These are phyloP conservation scores for Aldabrachelys gigantea DNA, from an alignment of 2,113 vertebrate genomes.

Conservation along the genomic window DNA sequence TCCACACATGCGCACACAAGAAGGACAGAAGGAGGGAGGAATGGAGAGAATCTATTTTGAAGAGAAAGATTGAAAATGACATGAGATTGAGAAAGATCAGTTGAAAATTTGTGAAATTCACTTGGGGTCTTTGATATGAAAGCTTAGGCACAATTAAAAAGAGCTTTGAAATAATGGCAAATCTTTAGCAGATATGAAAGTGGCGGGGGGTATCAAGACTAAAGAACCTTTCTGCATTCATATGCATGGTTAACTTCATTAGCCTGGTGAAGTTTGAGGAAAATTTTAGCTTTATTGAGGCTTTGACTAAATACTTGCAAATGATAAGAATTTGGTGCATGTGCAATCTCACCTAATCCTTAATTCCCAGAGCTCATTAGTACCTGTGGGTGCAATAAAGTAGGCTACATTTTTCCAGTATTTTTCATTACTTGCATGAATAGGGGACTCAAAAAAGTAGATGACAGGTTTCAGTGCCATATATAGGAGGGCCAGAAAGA, in stretches of 20 bases:
- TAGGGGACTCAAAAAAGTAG: neutral
- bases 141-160: neutral
- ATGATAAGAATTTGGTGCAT: neutral
- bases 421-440: neutral
- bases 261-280: neutral
- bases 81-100: neutral
- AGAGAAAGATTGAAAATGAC: neutral
- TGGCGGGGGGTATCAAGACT: neutral
- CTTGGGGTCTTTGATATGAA: neutral
- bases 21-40: neutral
- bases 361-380: neutral
- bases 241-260: neutral
- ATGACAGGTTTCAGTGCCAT: neutral
- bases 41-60: rapidly evolving
- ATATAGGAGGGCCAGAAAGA: neutral
- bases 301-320: neutral
- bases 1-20: neutral
- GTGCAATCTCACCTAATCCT: neutral
- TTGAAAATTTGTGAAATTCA: neutral
- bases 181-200: neutral
- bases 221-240: rapidly evolving
- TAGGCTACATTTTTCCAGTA: constrained; percentile 1
- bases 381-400: neutral
- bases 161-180: neutral
- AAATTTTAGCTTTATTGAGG: neutral